Evolutionary conservation across 2,888 invertebrate species (phyloP).

Genomic region (Ramazzottius varieornatus): DNA sequence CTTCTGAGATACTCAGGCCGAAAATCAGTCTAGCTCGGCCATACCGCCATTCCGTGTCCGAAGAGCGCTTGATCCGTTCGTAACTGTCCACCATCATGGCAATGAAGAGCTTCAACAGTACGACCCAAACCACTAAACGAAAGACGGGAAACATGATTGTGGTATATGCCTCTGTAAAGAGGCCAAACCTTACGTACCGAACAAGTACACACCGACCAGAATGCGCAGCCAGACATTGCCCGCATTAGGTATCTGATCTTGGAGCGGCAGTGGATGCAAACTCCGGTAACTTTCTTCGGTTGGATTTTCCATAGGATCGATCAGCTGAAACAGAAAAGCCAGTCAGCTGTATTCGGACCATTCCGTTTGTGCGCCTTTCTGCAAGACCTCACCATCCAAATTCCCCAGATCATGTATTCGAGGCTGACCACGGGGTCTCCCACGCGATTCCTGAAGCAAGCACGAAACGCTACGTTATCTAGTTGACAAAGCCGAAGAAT

Average conservation of each 20-base stretch:
- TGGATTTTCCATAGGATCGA: background rate
- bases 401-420: background rate
- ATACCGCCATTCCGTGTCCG: slow-evolving; percentile 99
- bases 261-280: background rate
- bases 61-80: slow-evolving; percentile 59
- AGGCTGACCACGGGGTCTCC: background rate
- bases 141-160: slow-evolving; percentile 73
- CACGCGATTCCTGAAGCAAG: background rate
- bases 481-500: too few relatives aligned
- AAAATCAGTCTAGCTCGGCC: slow-evolving; percentile 88
- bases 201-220: background rate
- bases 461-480: background rate
- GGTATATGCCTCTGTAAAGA: too few relatives aligned
- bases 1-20: slow-evolving; percentile 88
- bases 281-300: background rate
- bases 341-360: too few relatives aligned
- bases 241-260: background rate
- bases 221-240: background rate
- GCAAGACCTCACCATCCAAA: too few relatives aligned
- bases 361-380: too few relatives aligned
- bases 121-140: slow-evolving; percentile 90
- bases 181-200: background rate
- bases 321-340: too few relatives aligned
- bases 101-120: slow-evolving; percentile 91
- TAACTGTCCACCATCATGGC: slow-evolving; percentile 99